phyloP scores from a whole-genome alignment of 1,140 invertebrate species.

The Mya arenaria region DNA sequence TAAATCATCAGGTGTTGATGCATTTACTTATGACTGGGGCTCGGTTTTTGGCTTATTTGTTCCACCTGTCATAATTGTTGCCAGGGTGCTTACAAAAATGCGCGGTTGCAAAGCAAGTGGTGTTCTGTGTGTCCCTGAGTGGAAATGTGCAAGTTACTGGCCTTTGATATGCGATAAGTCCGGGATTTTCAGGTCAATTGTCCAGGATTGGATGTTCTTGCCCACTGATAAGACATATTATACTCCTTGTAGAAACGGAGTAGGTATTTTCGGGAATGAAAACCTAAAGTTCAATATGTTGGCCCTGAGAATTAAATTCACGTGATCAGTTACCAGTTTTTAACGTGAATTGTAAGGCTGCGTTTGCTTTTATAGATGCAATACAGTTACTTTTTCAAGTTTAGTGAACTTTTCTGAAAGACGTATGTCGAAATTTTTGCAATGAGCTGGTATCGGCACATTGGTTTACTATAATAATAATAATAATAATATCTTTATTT shows the following conservation, averaged over 20 bases:
- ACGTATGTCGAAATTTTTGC: too few relatives aligned
- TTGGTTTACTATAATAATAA: too few relatives aligned
- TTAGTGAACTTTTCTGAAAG: too few relatives aligned
- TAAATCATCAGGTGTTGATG: not conserved
- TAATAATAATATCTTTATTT: too few relatives aligned
- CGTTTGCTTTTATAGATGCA: too few relatives aligned
- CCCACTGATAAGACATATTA: not conserved
- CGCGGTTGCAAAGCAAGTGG: not conserved
- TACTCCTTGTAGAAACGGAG: not conserved
- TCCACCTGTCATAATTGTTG: not conserved
- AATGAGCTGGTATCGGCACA: too few relatives aligned
- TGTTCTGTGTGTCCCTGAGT: constrained; percentile 10
- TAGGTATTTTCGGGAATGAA: not conserved
- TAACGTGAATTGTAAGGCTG: too few relatives aligned
- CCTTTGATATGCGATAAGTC: not conserved
- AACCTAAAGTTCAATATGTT: not conserved
- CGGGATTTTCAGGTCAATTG: not conserved
- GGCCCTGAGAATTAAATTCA: too few relatives aligned
- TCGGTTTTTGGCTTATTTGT: not conserved
- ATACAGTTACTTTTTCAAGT: too few relatives aligned
- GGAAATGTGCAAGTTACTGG: constrained; percentile 38
- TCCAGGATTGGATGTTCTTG: not conserved
- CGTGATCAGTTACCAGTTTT: too few relatives aligned
- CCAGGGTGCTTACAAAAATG: constrained; percentile 1
- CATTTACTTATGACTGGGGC: not conserved